phyloP scores from a whole-genome alignment of 1,140 invertebrate species.

The Mactra quadrangularis region DNA sequence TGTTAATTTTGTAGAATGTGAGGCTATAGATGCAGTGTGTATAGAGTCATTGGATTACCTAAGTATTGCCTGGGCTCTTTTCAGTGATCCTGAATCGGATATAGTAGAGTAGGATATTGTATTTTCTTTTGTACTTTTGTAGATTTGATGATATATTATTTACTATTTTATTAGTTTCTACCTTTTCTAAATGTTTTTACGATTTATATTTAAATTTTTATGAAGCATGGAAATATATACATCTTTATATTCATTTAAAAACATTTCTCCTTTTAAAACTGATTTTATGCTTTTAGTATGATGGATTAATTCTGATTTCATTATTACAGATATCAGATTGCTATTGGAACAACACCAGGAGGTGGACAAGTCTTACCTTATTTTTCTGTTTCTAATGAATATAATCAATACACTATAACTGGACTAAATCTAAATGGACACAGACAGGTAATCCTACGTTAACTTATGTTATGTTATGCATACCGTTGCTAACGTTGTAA shows the following conservation, averaged over 20 bases:
- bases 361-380: constrained; percentile 59
- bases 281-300: no score
- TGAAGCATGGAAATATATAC: no score
- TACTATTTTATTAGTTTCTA: background rate
- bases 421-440: constrained; percentile 51
- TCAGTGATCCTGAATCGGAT: constrained; percentile 67
- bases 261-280: no score
- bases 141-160: background rate
- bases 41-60: constrained; percentile 66
- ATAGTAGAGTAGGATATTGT: constrained; percentile 63
- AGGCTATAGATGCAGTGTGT: constrained; percentile 66
- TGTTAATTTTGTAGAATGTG: constrained; percentile 62
- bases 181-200: background rate
- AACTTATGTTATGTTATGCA: no score
- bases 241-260: no score
- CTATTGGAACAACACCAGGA: constrained; percentile 60
- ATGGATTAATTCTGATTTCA: no score
- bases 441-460: constrained; percentile 45
- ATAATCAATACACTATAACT: constrained; percentile 42
- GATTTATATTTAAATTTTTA: background rate
- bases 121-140: background rate
- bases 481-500: no score
- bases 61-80: constrained; percentile 64
- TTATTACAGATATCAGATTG: constrained; percentile 56
- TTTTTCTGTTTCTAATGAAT: constrained; percentile 10